Percentiles rank a stretch among this genome's conserved stretches.
Conservation (phyloP, 2,888 invertebrate genomes). For the Lapara coniferarum region DNA sequence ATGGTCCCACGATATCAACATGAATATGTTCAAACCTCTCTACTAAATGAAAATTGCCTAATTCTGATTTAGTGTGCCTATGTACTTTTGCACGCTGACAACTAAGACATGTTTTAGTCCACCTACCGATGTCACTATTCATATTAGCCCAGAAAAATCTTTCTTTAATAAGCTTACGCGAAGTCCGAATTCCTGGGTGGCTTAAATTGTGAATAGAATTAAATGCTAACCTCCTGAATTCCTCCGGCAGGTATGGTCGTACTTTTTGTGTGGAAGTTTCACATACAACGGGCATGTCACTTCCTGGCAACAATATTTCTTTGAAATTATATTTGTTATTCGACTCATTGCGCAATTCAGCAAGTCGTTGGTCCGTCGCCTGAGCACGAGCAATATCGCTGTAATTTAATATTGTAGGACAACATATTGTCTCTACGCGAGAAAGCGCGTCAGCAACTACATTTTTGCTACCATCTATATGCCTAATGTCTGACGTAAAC, state of each 20-base stretch:
- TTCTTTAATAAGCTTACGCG: too few relatives aligned
- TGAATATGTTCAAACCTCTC: slow-evolving; percentile 13
- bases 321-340: too few relatives aligned
- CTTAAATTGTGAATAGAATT: neutral
- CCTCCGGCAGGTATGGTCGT: neutral
- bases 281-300: neutral
- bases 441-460: slow-evolving; percentile 35
- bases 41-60: neutral
- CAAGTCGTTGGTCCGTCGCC: slow-evolving; percentile 10
- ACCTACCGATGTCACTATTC: neutral
- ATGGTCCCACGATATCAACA: slow-evolving; percentile 1
- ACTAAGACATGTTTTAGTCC: slow-evolving; percentile 9
- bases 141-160: neutral
- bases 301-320: neutral
- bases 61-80: slow-evolving; percentile 2
- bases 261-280: neutral
- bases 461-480: slow-evolving; percentile 33
- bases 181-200: neutral
- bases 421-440: slow-evolving; percentile 34
- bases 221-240: neutral
- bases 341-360: too few relatives aligned
- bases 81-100: slow-evolving; percentile 6
- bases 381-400: slow-evolving; percentile 28
- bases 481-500: slow-evolving; percentile 34
- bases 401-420: slow-evolving; percentile 30